These are phyloP conservation scores for Saccopteryx leptura DNA, from an alignment of 2,113 vertebrate species.

Conservation along the genomic window DNA sequence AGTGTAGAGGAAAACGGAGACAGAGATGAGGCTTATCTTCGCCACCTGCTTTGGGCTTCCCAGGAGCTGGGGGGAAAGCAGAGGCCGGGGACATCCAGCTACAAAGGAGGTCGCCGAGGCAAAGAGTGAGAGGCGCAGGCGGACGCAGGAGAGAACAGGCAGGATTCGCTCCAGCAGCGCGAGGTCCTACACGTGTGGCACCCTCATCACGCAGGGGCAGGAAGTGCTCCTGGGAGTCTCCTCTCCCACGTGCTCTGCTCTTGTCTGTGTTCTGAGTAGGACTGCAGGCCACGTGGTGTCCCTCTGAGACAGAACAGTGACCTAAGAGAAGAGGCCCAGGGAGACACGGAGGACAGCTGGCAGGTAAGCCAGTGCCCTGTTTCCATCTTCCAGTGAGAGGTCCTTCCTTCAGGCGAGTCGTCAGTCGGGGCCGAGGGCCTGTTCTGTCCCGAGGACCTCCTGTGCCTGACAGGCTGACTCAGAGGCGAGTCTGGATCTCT, in stretches of 20 bases:
- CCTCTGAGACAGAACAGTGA: neutral
- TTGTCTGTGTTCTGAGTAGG: neutral
- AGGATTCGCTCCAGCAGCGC: neutral
- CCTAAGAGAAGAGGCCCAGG: neutral
- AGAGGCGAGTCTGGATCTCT: fast-evolving
- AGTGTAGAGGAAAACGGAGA: constrained; percentile 1
- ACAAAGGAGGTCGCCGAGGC: neutral
- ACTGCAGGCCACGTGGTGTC: neutral
- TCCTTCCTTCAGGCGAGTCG: neutral
- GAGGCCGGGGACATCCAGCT: fast-evolving
- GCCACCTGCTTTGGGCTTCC: fast-evolving
- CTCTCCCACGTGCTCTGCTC: neutral
- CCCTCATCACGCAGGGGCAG: fast-evolving
- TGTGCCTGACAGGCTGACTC: fast-evolving
- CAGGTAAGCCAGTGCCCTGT: fast-evolving
- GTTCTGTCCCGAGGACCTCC: fast-evolving
- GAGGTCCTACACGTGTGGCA: neutral
- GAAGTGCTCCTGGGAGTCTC: fast-evolving
- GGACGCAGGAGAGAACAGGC: neutral
- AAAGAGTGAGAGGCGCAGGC: neutral
- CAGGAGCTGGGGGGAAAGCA: neutral
- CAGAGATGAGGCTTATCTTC: neutral
- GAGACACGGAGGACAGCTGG: fast-evolving
- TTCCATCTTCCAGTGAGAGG: fast-evolving
- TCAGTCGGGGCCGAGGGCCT: fast-evolving